Evolutionary conservation across 2,888 invertebrate genomes (phyloP).

Genomic region (Melanargia galathea): DNA sequence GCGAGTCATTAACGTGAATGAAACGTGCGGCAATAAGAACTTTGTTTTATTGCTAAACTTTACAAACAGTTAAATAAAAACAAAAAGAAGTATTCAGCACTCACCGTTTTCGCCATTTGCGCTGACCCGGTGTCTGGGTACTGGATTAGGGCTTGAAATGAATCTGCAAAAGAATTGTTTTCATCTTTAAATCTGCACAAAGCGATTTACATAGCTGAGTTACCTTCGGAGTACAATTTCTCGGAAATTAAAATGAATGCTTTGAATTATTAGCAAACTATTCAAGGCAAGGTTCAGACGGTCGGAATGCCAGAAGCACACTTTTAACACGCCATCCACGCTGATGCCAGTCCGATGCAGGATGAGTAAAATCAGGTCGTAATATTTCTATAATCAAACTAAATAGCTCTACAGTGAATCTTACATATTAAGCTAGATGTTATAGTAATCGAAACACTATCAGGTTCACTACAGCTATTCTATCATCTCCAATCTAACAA

Average conservation of each 20-base stretch:
- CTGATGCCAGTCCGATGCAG: too few relatives aligned
- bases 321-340: too few relatives aligned
- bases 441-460: too few relatives aligned
- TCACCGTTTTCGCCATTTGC: conserved; percentile 97
- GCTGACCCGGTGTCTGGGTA: conserved; percentile 98
- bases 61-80: conserved; percentile 74
- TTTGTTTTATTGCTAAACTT: conserved; percentile 76
- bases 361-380: too few relatives aligned
- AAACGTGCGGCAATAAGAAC: conserved; percentile 74
- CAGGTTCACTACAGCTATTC: too few relatives aligned
- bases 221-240: neutral
- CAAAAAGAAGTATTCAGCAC: conserved; percentile 72
- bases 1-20: conserved; percentile 75
- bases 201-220: conserved; percentile 13
- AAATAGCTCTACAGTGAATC: too few relatives aligned
- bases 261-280: neutral
- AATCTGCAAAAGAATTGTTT: conserved; percentile 85
- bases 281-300: neutral
- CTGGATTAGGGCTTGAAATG: conserved; percentile 99
- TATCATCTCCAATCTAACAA: too few relatives aligned
- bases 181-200: conserved; percentile 26
- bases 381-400: too few relatives aligned
- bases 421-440: too few relatives aligned
- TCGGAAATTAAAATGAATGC: neutral
- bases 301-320: too few relatives aligned